Percentiles rank a stretch among this genome's conserved stretches.
Evolutionary conservation across 2,113 vertebrate species (phyloP).

Genomic region (Saimiri boliviensis): DNA sequence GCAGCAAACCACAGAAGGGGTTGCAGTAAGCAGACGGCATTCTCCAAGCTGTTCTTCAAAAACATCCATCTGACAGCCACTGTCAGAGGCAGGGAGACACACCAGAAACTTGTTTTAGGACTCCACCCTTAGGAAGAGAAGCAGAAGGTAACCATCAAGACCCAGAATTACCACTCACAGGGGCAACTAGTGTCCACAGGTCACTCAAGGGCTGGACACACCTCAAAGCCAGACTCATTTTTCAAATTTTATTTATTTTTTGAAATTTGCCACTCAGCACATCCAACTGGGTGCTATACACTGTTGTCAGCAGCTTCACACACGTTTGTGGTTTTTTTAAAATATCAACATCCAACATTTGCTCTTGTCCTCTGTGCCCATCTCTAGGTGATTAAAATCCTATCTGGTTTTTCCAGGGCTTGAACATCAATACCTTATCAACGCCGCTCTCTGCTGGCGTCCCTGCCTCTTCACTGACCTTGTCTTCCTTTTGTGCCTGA

Average conservation of each 20-base stretch:
- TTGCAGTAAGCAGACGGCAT: not conserved
- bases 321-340: not conserved
- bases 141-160: not conserved
- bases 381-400: not conserved
- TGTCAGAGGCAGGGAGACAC: rapidly evolving
- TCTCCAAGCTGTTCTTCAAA: not conserved
- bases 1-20: not conserved
- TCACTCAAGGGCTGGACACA: not conserved
- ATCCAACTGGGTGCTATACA: not conserved
- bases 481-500: constrained; percentile 61
- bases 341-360: not conserved
- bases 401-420: not conserved
- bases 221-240: not conserved
- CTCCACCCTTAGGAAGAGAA: not conserved
- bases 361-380: not conserved
- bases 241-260: not conserved
- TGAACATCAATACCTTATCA: not conserved
- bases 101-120: not conserved
- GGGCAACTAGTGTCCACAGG: rapidly evolving
- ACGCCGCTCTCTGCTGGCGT: rapidly evolving
- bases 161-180: not conserved
- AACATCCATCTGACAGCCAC: too few relatives aligned
- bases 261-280: not conserved
- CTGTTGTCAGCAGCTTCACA: not conserved
- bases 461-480: not conserved